phyloP scores from a whole-genome alignment of 2,888 invertebrate species.

The Acanthosepion esculentum region DNA sequence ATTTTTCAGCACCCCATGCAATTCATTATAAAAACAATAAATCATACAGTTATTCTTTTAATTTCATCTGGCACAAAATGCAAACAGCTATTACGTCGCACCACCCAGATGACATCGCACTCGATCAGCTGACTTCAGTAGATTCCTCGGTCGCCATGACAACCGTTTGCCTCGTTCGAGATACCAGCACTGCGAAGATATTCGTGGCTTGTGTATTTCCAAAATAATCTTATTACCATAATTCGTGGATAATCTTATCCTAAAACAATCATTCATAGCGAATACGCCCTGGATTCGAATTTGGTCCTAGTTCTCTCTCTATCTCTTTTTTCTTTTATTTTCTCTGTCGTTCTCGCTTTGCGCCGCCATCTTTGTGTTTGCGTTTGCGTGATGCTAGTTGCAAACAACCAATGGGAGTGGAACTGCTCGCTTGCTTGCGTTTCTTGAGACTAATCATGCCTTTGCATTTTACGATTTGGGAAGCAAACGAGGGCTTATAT shows the following conservation, averaged over 20 bases:
- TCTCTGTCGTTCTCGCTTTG: not conserved
- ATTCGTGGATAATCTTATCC: constrained; percentile 17
- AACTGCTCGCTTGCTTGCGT: not conserved
- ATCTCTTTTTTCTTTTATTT: not conserved
- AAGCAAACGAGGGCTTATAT: not conserved
- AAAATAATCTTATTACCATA: constrained; percentile 33
- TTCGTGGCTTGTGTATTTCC: not conserved
- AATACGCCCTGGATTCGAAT: not conserved
- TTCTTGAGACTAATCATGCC: not conserved
- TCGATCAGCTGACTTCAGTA: not conserved
- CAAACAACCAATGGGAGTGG: not conserved
- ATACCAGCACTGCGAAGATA: not conserved
- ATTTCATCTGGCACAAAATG: not conserved
- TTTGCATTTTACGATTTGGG: not conserved
- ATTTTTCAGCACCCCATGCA: too few relatives aligned
- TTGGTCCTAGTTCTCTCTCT: not conserved
- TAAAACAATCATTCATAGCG: not conserved
- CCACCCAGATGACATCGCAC: not conserved
- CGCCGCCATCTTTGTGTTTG: not conserved
- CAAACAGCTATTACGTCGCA: not conserved
- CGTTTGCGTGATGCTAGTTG: not conserved
- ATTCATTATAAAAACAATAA: too few relatives aligned
- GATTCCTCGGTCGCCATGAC: not conserved
- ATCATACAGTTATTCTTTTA: not conserved
- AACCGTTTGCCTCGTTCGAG: constrained; percentile 1